Evolutionary conservation across 2,113 vertebrate species (phyloP).

Genomic region (Hyperopisus bebe): DNA sequence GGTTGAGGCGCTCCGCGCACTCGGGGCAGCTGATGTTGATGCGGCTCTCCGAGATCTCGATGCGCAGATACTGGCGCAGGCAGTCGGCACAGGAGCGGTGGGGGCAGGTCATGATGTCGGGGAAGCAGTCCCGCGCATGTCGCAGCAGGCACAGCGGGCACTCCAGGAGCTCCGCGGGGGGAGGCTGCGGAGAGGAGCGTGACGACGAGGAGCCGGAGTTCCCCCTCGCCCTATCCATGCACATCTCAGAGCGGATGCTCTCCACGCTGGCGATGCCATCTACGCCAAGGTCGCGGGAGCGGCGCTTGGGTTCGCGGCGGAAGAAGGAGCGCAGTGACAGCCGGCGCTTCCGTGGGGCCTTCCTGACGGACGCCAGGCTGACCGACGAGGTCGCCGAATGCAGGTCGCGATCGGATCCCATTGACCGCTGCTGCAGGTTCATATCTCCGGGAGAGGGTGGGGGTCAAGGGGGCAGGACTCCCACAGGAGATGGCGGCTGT

Average conservation of each 20-base stretch:
- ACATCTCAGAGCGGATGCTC: slow-evolving; percentile 94
- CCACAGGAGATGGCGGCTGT: slow-evolving; percentile 43
- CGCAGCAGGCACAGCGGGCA: slow-evolving; percentile 94
- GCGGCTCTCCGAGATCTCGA: slow-evolving; percentile 95
- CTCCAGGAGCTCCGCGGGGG: slow-evolving; percentile 80
- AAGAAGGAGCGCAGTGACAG: slow-evolving; percentile 86
- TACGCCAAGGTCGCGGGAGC: slow-evolving; percentile 75
- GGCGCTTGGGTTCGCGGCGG: slow-evolving; percentile 77
- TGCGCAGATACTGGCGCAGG: slow-evolving; percentile 92
- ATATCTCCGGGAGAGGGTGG: slow-evolving; percentile 64
- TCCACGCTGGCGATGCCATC: slow-evolving; percentile 92
- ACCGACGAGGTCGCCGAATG: slow-evolving; percentile 89
- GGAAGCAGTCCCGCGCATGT: slow-evolving; percentile 88
- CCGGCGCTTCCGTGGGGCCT: slow-evolving; percentile 90
- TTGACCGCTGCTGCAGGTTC: slow-evolving; percentile 79
- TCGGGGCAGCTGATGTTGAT: slow-evolving; percentile 98
- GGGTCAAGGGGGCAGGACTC: slow-evolving; percentile 49
- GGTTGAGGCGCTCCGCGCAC: slow-evolving; percentile 95
- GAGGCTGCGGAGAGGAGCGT: slow-evolving; percentile 40
- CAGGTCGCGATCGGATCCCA: slow-evolving; percentile 90
- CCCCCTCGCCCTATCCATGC: slow-evolving; percentile 81
- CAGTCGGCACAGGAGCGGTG: slow-evolving; percentile 96
- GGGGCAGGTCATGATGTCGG: slow-evolving; percentile 97
- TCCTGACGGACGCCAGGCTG: slow-evolving; percentile 89
- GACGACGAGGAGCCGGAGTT: slow-evolving; percentile 65